These are phyloP conservation scores for Lampris incognitus DNA, from an alignment of 2,113 vertebrate genomes.

Conservation along the genomic window DNA sequence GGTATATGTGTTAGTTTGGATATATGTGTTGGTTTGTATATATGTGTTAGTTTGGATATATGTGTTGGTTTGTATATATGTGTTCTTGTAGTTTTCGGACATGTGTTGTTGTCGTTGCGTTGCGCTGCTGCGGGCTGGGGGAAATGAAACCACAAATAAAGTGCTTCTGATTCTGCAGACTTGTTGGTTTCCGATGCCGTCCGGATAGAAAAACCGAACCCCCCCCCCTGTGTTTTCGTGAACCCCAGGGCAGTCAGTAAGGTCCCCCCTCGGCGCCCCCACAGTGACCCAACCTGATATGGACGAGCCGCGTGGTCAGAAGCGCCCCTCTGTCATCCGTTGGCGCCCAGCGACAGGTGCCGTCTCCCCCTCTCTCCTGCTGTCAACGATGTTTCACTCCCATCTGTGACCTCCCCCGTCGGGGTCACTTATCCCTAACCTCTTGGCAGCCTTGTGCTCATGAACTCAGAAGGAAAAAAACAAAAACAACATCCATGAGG, in stretches of 20 bases:
- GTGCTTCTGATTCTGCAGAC: too few relatives aligned
- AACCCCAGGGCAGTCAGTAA: conserved; percentile 13
- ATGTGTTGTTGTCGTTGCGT: too few relatives aligned
- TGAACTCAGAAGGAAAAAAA: conserved; percentile 16
- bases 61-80: too few relatives aligned
- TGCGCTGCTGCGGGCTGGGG: too few relatives aligned
- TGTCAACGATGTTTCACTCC: conserved; percentile 61
- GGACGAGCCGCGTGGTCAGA: conserved; percentile 48
- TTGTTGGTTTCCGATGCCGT: too few relatives aligned
- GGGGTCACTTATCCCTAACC: conserved; percentile 50
- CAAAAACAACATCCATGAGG: neutral
- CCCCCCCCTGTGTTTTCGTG: conserved; percentile 10
- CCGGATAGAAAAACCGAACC: neutral
- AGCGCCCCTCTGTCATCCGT: conserved; percentile 63
- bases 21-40: too few relatives aligned
- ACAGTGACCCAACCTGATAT: conserved; percentile 52
- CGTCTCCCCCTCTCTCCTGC: conserved; percentile 7
- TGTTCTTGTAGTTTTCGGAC: too few relatives aligned
- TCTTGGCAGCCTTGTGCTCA: conserved; percentile 4
- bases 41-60: too few relatives aligned
- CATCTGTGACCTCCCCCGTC: conserved; percentile 62
- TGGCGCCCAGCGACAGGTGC: conserved; percentile 75
- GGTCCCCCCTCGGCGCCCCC: neutral
- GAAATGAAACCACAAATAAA: too few relatives aligned
- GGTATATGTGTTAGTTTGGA: too few relatives aligned